Evolutionary conservation across 2,888 invertebrate genomes (phyloP), one percentile per base, ranked within the genome.

Genomic region (Archips xylosteana): DNA sequence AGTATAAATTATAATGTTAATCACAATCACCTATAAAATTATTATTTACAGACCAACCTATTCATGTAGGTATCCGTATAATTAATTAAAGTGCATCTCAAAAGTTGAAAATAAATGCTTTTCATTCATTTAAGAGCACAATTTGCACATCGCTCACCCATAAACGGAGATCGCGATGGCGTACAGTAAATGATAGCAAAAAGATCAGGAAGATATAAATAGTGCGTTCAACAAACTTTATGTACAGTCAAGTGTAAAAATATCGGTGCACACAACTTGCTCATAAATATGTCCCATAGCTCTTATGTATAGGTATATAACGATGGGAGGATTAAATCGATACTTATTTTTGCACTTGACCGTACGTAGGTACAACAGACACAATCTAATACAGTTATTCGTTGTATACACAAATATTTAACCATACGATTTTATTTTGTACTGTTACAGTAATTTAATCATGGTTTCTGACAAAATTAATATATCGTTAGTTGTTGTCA

Each of bases 151-250:
- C 63, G 32, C 10, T 36, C 13, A 23, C 62, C 45, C 63, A 63
- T 47, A 63, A 63, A 12, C 32, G 47, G 42, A 15, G 13, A 63
- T 34, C 63, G 10, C 45, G 13, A 47, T 47, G 45, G n/a, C 47
- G 13, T 8, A 47, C 3, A 34, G 63, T 63, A 63, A 63, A 47
- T 63, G 63, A 63, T 47, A 47, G 63, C 63, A 63, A 63, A 63
- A 63, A 63, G 34, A 12, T 45, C 47, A 32, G 45, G 45, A 13
- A 62, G 47, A 63, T 47, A 47, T 63, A 45, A 63, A 63, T 63
- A 63, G 47, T 47, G 32, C 63, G 63, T 63, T 63, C 63, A 63
- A 63, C 63, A 63, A 63, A 63, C 63, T 32, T 63, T 45, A 63
- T 32, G 15, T 63, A 32, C 32, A n/a, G n/a, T n/a, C n/a, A n/a